phyloP scores from a whole-genome alignment of 1,140 invertebrate species.

The Drosophila serrata region DNA sequence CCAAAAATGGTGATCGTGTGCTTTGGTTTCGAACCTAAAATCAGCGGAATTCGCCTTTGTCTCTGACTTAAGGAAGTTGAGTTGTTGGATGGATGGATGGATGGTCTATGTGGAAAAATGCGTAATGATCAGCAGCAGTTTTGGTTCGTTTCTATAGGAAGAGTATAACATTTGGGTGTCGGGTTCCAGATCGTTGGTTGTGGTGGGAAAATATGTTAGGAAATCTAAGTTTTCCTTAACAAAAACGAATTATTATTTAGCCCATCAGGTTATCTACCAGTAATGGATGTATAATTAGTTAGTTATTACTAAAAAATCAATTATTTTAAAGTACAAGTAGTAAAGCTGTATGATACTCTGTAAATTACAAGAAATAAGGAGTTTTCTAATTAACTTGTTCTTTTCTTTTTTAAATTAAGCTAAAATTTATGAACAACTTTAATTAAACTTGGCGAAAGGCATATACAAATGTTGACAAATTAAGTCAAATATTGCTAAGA shows the following conservation, averaged over 20 bases:
- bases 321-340: neutral
- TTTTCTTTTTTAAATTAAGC: neutral
- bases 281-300: neutral
- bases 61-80: constrained; percentile 28
- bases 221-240: neutral
- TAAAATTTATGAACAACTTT: neutral
- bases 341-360: neutral
- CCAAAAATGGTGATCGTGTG: constrained; percentile 52
- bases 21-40: constrained; percentile 31
- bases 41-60: constrained; percentile 41
- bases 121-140: constrained; percentile 29
- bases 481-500: neutral
- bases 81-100: constrained; percentile 12
- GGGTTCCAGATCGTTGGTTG: constrained; percentile 19
- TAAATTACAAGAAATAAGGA: neutral
- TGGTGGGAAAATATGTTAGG: neutral
- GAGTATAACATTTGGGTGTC: constrained; percentile 3
- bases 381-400: neutral
- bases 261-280: too few relatives aligned
- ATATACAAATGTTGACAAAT: neutral
- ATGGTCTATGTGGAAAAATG: constrained; percentile 20
- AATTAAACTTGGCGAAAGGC: neutral
- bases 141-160: neutral
- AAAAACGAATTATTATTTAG: neutral
- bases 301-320: neutral